Evolutionary conservation across 2,113 vertebrate species (phyloP), one percentile per base, ranked within the genome.

Genomic region (Neomonachus schauinslandi): DNA sequence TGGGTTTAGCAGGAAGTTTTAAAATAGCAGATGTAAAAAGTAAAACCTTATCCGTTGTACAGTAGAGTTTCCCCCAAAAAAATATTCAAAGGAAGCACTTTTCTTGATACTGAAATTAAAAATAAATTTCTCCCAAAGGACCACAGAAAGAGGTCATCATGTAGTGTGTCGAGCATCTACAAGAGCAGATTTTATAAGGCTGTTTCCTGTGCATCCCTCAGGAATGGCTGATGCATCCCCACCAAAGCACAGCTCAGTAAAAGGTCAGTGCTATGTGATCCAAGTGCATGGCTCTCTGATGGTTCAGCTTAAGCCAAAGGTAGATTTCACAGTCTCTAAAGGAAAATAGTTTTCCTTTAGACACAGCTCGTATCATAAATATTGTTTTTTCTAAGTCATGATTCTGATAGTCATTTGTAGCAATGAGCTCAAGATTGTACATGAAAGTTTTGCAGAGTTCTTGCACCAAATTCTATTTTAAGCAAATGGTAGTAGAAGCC

Each of bases 81-180:
- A 42, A 13, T 49, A 22, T 72, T 91, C 51, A 39, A 14, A 91
- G 93, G 51, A 71, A 94, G 63, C 72, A 81, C n/a, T 84, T 93
- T 83, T 80, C 33, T 94, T 94, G 71, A 77, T n/a, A 15, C 1
- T 86, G 14, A 59, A 92, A 76, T 93, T 93, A 89, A 92, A 91
- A 94, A 89, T 85, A 86, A 86, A 39, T 88, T 91, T 88, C 22
- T 53, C 76, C 65, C 33, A 0, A 53, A 81, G 69, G 57, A 24
- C 71, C 36, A 28, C 10, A 57, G 46, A 93, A 91, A 87, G n/a
- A 88, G 89, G 69, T 15, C 80, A 90, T 36, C 22, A 15, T 51
- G 28, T 13, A 31, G 49, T 10, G 13, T 76, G 18, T 31, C 79
- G 21, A 84, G 26, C 4, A 0, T 18, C 55, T 46, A 33, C 11